Base-by-base conservation (phyloP, 2,888 invertebrate species). In the Anodontia alba region DNA sequence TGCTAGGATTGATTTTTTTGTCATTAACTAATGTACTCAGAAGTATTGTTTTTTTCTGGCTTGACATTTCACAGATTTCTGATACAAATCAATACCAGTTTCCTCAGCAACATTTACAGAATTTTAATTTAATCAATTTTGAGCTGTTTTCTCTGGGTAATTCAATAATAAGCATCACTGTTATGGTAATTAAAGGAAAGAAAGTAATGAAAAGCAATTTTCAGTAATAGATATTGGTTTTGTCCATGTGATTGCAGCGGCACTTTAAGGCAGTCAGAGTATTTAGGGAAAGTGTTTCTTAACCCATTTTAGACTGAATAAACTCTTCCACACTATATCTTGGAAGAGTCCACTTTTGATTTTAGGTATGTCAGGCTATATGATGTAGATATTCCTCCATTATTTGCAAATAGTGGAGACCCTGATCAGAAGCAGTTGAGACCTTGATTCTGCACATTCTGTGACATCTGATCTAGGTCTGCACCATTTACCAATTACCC, bases 1-100 rank as follows among this genome's bases (percentile, higher is more conserved):
- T 62, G 62, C 62, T 62, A 20, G 33, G 33, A 62, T 62, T 62
- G 62, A 62, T 62, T 62, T 62, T 38, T 54, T 62, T 20, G 33
- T 62, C 62, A 62, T 62, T 62, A 62, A 62, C 62, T 62, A 62
- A 62, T 62, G 62, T 62, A 62, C 62, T 62, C 62, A n/a, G 62
- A 62, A 62, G 62, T 62, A 62, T 62, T 62, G 62, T 62, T 62
- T 62, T 54, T 62, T 62, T 62, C 62, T 62, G 15, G 29, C 62
- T 62, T 62, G 62, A 62, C 62, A 62, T 62, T 62, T 62, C 33
- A 62, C 62, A 62, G 62, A 62, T 62, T 62, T 62, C 62, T 62
- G 62, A 62, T 33, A 23, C 33, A 29, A 62, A 62, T 62, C 62
- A 62, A 62, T 62, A 62, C 20, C 54, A 23, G 62, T 62, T 33